phyloP scores from a whole-genome alignment of 2,113 vertebrate species.

The Protomyctophum bolini region DNA sequence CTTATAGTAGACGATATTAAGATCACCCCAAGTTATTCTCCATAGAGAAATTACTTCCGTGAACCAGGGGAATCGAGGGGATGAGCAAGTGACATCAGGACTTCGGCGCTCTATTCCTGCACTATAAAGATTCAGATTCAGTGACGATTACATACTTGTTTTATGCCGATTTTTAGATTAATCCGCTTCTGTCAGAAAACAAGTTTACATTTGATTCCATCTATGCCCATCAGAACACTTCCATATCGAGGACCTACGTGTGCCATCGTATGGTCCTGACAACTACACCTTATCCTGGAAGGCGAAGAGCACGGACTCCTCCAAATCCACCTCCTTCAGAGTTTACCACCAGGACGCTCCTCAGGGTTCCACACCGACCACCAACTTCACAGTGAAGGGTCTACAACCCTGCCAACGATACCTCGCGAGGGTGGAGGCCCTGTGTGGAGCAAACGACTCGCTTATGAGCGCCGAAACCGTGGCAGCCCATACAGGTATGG shows the following conservation, averaged over 20 bases:
- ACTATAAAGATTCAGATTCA: too few species aligned
- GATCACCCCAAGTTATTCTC: too few species aligned
- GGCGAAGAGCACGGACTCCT: conserved; percentile 46
- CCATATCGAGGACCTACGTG: conserved; percentile 52
- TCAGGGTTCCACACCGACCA: conserved; percentile 54
- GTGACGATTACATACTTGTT: too few species aligned
- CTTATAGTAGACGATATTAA: too few species aligned
- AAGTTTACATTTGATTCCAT: too few species aligned
- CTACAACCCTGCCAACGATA: conserved; percentile 60
- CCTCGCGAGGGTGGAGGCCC: conserved; percentile 62
- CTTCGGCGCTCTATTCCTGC: too few species aligned
- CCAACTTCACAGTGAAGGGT: conserved; percentile 51
- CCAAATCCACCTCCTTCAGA: conserved; percentile 63
- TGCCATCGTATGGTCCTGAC: conserved; percentile 45
- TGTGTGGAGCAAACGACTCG: conserved; percentile 60
- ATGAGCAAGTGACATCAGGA: too few species aligned
- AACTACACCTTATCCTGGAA: conserved; percentile 71
- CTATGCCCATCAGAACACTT: conserved; percentile 34
- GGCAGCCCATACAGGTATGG: conserved; percentile 62
- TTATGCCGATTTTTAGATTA: too few species aligned
- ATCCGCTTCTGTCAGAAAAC: too few species aligned
- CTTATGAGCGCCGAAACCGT: conserved; percentile 54
- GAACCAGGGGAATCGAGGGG: too few species aligned
- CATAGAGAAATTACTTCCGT: too few species aligned
- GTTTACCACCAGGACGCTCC: conserved; percentile 65